Percentiles rank a stretch among this genome's conserved stretches.
Conservation (phyloP, 2,113 vertebrate genomes). For the Myotis brandtii region DNA sequence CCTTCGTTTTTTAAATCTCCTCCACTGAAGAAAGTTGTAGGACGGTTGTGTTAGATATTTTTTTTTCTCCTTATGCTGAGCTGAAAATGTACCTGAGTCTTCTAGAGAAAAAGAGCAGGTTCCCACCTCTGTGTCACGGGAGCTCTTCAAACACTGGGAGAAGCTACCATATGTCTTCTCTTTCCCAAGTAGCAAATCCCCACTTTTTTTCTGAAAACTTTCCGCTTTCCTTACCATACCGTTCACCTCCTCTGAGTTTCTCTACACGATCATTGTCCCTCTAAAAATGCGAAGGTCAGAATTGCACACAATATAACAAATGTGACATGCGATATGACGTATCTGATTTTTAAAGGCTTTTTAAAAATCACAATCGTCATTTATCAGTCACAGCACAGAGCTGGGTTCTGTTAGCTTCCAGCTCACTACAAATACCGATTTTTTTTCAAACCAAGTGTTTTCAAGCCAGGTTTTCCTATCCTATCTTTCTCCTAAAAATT, state of each 20-base stretch:
- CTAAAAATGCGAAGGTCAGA: neutral
- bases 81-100: neutral
- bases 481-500: neutral
- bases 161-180: neutral
- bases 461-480: neutral
- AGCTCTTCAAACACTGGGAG: neutral
- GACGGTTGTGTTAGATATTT: neutral
- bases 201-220: neutral
- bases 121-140: neutral
- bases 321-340: neutral
- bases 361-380: neutral
- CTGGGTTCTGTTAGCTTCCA: neutral
- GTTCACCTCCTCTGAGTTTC: neutral
- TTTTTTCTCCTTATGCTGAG: neutral
- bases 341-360: neutral
- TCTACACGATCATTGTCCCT: neutral
- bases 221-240: neutral
- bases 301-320: neutral
- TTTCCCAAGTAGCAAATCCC: neutral
- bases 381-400: neutral
- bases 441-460: neutral
- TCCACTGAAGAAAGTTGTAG: neutral
- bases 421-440: neutral
- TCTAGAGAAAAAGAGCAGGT: neutral
- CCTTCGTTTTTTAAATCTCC: slow-evolving; percentile 25